Evolutionary conservation across 1,140 invertebrate genomes (phyloP), one percentile per base, ranked within the genome.

Genomic region (Neodiprion lecontei): DNA sequence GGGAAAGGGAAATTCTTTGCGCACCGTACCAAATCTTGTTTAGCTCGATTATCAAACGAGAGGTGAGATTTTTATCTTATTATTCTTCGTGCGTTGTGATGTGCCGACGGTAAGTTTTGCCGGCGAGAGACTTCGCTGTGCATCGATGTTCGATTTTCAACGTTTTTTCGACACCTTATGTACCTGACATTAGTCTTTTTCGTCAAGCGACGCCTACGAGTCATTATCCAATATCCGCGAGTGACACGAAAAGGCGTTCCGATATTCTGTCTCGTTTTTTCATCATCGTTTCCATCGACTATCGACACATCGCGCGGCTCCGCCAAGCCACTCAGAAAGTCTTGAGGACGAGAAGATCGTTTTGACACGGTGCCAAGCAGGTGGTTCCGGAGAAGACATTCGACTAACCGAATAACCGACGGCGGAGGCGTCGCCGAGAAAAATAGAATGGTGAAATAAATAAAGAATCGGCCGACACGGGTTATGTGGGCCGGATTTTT

Each of bases 331-430:
- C 53, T 61, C 53, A 40, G 53, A 61, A 61, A 61, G 11, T 61
- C 11, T 14, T 17, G 11, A 61, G 53, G 4, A 12, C n/a, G 53
- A 61, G 53, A 61, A 17, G 11, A 61, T 61, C 53, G 53, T 12
- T 77, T 86, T 86, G 87, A 87, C 82, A 69, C 49, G 47, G 70
- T 83, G 85, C 84, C 85, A 86, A 86, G 83, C 87, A 87, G 86
- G 87, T 88, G 85, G 86, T 87, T 87, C 79, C 78, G 73, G 73
- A 72, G 53, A 61, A 17, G n/a, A 14, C n/a, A 12, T 14, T 14
- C 9, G 11, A 61, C 28, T 40, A 40, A 23, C 75, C 69, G 71
- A n/a, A 69, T 9, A 71, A 61, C 69, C 75, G 72, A 71, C 76
- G 66, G 75, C 72, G 76, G 28, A 80, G 71, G 80, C 81, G 79